Conservation (phyloP, 2,888 invertebrate species). For the Cryptosula pallasiana region DNA sequence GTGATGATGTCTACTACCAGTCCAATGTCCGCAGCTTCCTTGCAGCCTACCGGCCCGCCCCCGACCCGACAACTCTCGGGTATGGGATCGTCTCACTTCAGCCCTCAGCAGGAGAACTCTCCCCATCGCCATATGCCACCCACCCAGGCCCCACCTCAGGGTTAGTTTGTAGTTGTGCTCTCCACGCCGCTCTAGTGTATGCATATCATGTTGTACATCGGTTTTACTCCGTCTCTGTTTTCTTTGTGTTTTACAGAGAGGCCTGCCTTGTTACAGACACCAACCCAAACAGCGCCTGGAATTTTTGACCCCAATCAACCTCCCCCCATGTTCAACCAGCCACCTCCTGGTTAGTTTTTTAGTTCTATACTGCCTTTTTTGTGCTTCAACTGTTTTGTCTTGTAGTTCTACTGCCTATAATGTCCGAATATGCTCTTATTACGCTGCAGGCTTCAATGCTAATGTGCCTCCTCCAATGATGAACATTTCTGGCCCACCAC, state of each 20-base stretch:
- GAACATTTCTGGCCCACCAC: slow-evolving; percentile 57
- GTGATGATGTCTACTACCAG: background rate
- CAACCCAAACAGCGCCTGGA: slow-evolving; percentile 42
- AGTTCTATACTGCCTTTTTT: too few species aligned
- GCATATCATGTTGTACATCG: too few species aligned
- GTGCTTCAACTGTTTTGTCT: too few species aligned
- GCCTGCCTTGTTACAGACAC: slow-evolving; percentile 30
- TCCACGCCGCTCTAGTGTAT: too few species aligned
- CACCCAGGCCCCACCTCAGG: too few species aligned
- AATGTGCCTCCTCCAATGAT: slow-evolving; percentile 28
- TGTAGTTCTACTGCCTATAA: too few species aligned
- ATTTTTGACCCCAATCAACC: slow-evolving; percentile 25
- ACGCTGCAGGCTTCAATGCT: slow-evolving; percentile 21
- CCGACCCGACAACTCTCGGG: slow-evolving; percentile 58
- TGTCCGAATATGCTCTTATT: too few species aligned
- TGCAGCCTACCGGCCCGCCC: background rate
- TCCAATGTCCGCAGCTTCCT: background rate
- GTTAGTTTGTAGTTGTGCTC: too few species aligned
- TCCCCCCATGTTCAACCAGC: slow-evolving; percentile 33
- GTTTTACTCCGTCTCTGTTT: too few species aligned
- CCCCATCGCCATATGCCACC: slow-evolving; percentile 26
- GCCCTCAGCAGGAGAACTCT: slow-evolving; percentile 73
- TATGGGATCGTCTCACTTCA: slow-evolving; percentile 47
- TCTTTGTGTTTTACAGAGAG: too few species aligned
- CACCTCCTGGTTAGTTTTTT: slow-evolving; percentile 45